Percentiles rank a stretch among this genome's conserved stretches.
These are phyloP conservation scores for Oscheius sp. DNA, from an alignment of 1,140 invertebrate species.

Conservation along the genomic window DNA sequence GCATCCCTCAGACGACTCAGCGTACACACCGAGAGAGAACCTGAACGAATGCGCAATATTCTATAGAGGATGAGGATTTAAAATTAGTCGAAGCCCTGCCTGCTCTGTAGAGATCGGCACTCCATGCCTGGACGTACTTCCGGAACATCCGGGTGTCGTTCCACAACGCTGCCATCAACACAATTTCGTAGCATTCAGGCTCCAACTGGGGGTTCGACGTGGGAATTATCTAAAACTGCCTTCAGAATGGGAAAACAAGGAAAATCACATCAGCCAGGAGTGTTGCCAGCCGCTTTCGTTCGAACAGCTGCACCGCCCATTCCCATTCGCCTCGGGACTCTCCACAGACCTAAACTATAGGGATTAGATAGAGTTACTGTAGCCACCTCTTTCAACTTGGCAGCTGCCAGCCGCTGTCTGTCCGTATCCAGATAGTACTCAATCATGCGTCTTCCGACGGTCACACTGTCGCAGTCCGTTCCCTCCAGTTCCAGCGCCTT, in stretches of 20 bases:
- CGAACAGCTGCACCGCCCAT: slow-evolving; percentile 86
- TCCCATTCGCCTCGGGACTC: slow-evolving; percentile 81
- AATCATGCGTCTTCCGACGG: slow-evolving; percentile 13
- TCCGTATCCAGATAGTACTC: slow-evolving; percentile 3
- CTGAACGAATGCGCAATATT: too few species aligned
- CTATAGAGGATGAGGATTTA: too few species aligned
- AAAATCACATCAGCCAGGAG: slow-evolving; percentile 13
- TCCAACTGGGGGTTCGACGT: slow-evolving; percentile 70
- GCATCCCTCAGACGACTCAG: neutral
- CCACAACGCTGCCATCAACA: slow-evolving; percentile 87
- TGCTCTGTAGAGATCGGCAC: slow-evolving; percentile 77
- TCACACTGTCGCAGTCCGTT: neutral
- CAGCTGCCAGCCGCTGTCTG: slow-evolving; percentile 9
- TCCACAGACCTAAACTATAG: slow-evolving; percentile 41
- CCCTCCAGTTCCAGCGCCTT: slow-evolving; percentile 2
- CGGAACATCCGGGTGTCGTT: slow-evolving; percentile 73
- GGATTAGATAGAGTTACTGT: neutral
- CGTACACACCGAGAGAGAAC: neutral
- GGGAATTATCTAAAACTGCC: slow-evolving; percentile 65
- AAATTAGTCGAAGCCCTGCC: too few species aligned
- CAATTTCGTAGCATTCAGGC: slow-evolving; percentile 87
- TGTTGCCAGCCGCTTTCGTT: slow-evolving; percentile 66
- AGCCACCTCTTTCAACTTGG: neutral
- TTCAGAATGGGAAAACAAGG: neutral
- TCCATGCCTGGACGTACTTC: slow-evolving; percentile 83